Evolutionary conservation across 2,888 invertebrate species (phyloP), one percentile per base, ranked within the genome.

Genomic region (Kuschelorhynchus macadamiae): DNA sequence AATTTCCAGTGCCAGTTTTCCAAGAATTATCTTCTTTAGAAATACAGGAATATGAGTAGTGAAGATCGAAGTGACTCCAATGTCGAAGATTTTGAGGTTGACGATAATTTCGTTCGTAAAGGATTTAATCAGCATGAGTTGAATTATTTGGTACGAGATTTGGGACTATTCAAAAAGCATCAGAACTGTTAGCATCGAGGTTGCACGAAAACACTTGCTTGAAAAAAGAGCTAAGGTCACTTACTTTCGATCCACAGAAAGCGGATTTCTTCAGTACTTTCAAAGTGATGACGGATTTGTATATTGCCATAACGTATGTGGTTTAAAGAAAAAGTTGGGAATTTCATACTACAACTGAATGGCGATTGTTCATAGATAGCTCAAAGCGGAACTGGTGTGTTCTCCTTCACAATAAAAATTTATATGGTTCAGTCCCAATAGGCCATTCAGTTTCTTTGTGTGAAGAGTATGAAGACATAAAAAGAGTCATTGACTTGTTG

Each of bases 321-420:
- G 52, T 3, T 52, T 52, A 52, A 52, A 3, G 36, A 36, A 36
- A 52, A 36, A 52, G 20, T 32, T 52, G 52, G 52, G 52, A 12
- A 36, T 7, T 33, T 32, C 52, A 36, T 52, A 52, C 32, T 7
- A 36, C 52, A 33, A 52, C 33, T 52, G 33, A 52, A 33, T 33
- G 52, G 52, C 33, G 52, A 52, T 17, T 52, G 14, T 52, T 52
- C 8, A 52, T n/a, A n/a, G n/a, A n/a, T n/a, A n/a, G n/a, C n/a
- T n/a, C n/a, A 46, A 21, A 46, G 20, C 47, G 47, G 16, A 46
- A 20, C 47, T 50, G 18, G 20, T 20, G 47, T 46, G 20, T 46
- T 46, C 47, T 46, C 12, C 17, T 18, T 17, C 25, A 21, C 2
- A 50, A 50, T 30, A n/a, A 17, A 30, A 50, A 50, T 30, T 50